Conservation (phyloP, 2,797 vertebrate genomes). For the Craterocephalus amniculus region DNA sequence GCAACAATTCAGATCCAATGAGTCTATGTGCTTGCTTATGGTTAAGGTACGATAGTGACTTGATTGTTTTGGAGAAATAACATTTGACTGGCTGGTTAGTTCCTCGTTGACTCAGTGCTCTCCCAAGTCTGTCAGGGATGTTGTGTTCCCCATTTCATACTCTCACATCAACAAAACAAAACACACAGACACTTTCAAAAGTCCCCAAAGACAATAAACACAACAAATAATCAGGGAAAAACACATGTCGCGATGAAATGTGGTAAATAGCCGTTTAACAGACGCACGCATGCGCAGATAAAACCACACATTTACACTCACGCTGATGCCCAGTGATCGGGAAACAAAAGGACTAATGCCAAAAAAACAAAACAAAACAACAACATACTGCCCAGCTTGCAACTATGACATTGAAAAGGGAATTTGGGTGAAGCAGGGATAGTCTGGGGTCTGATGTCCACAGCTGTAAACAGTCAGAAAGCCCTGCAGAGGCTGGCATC, state of each 20-base stretch:
- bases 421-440: slow-evolving; percentile 45
- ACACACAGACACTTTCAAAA: slow-evolving; percentile 47
- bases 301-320: slow-evolving; percentile 31
- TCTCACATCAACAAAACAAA: slow-evolving; percentile 56
- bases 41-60: slow-evolving; percentile 69
- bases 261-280: slow-evolving; percentile 53
- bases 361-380: slow-evolving; percentile 31
- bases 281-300: slow-evolving; percentile 4
- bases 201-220: slow-evolving; percentile 42
- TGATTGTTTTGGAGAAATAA: slow-evolving; percentile 65
- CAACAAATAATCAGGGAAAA: slow-evolving; percentile 39
- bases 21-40: slow-evolving; percentile 35
- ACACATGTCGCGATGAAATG: slow-evolving; percentile 40
- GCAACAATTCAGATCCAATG: slow-evolving; percentile 27
- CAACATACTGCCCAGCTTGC: slow-evolving; percentile 55
- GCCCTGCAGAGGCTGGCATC: slow-evolving; percentile 75
- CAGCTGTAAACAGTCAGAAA: slow-evolving; percentile 85
- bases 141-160: slow-evolving; percentile 39
- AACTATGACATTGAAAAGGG: slow-evolving; percentile 48
- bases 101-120: slow-evolving; percentile 63
- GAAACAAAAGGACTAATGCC: slow-evolving; percentile 54
- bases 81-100: slow-evolving; percentile 46
- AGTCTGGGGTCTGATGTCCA: slow-evolving; percentile 61
- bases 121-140: slow-evolving; percentile 46
- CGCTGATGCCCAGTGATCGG: slow-evolving; percentile 70